phyloP scores from a whole-genome alignment of 2,113 vertebrate genomes.

The Typhlomys cinereus region DNA sequence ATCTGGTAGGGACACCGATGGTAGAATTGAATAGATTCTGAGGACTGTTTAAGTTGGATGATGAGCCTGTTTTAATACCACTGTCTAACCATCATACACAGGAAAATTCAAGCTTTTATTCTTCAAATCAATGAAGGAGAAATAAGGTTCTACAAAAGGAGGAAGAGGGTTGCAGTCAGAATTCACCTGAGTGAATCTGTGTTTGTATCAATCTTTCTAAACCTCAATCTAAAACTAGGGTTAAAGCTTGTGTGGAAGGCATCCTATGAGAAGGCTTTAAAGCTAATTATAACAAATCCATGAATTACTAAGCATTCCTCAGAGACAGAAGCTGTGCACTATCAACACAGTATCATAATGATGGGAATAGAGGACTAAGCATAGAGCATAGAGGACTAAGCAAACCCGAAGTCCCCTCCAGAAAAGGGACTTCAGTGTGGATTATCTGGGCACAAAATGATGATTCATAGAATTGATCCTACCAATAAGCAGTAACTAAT shows the following conservation, averaged over 20 bases:
- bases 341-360: neutral
- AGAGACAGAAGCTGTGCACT: neutral
- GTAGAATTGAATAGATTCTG: neutral
- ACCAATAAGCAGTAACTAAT: conserved; percentile 47
- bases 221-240: neutral
- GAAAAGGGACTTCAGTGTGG: conserved; percentile 51
- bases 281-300: conserved; percentile 49
- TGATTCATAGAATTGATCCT: conserved; percentile 58
- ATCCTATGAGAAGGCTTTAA: neutral
- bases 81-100: neutral
- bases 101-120: neutral
- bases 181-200: neutral
- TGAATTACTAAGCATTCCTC: conserved; percentile 16
- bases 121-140: conserved; percentile 24
- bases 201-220: neutral
- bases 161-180: neutral
- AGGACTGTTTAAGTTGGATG: neutral
- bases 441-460: conserved; percentile 57
- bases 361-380: neutral
- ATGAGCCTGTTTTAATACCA: neutral
- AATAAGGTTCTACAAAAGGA: neutral
- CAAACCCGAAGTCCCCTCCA: no score
- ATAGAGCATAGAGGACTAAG: neutral
- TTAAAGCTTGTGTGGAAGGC: neutral
- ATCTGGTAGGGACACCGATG: neutral